Evolutionary conservation across 2,797 vertebrate species (phyloP), one percentile per base, ranked within the genome.

Genomic region (Chloroceryle inda): DNA sequence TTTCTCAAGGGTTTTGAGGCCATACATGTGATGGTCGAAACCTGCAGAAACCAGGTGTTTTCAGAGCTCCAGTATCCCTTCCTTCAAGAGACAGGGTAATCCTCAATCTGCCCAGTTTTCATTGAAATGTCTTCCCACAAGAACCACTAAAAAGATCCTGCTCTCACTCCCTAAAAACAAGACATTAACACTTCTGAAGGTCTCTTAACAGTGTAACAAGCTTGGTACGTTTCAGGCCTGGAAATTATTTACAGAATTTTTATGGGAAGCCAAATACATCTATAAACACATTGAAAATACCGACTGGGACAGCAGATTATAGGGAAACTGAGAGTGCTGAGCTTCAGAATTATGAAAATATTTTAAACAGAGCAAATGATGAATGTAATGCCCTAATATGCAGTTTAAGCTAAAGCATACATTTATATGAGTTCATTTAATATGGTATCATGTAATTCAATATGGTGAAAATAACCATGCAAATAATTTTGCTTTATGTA

Each of bases 221-320:
- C 63, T 73, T 76, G 31, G 10, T 79, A 67, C 63, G 4, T 79
- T 89, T 92, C 67, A 82, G 37, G 31, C 49, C 67, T 79, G 47
- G 61, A 83, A 96, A 71, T 91, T 89, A 91, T 67, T 92, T 87
- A 73, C 35, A 40, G 45, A 69, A 52, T 85, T 87, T 85, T 94
- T 80, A 80, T 71, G 67, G 44, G 56, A 89, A 91, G 71, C 47
- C 75, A 94, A 85, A 79, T 89, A 45, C 17, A 53, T 89, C 68
- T 67, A 61, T 80, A 89, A 85, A 66, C 27, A 66, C 52, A 31
- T n/a, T 83, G 68, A 59, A 92, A 91, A 71, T 88, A 80, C 26
- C 37, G 83, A 20, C 40, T 47, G 26, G 52, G 75, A 52, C 33
- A 61, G 64, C 11, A 6, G 72, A 40, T 82, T 89, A 45, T 79